Evolutionary conservation across 2,113 vertebrate genomes (phyloP), one percentile per base, ranked within the genome.

Genomic region (Pyxicephalus adspersus): DNA sequence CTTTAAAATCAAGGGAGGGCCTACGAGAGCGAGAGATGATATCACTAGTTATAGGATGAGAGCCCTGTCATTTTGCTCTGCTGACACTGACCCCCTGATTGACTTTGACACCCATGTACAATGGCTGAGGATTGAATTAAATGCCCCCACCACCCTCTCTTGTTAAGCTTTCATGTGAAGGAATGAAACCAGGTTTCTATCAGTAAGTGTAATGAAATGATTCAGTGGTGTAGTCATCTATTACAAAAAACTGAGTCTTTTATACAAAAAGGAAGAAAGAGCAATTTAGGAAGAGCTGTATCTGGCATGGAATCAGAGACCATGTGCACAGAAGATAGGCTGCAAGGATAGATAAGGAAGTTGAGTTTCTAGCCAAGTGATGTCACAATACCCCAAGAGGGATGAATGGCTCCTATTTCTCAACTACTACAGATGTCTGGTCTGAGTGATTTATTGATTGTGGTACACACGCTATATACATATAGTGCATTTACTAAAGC

Each of bases 341-440:
- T 50, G 54, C 71, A 57, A 28, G 26, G 31, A 38, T 50, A 82
- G 80, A 82, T 82, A 82, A 82, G 80, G 70, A 66, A 66, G 70
- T 66, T 23, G 25, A 57, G 13, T 23, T 26, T 73, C 68, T 58
- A 81, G 45, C 38, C 45, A 20, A 23, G 31, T 65, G 45, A 72
- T 65, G 79, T 50, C 79, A 81, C 60, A 55, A 65, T 45, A 7
- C 34, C 22, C 38, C 11, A 20, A 54, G 23, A 45, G 38, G 9
- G 38, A 58, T 63, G 51, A 54, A 18, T 19, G 26, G 61, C 50
- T 63, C 22, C 29, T 54, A 50, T 80, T 80, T 58, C 66, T 51
- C 22, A 64, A 22, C 67, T 20, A 54, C 58, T 54, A 45, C 38
- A 45, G 22, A 45, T 67, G 31, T 51, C 38, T 51, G 34, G 5